Conservation (phyloP, 2,113 vertebrate genomes). For the Nettapus auritus region DNA sequence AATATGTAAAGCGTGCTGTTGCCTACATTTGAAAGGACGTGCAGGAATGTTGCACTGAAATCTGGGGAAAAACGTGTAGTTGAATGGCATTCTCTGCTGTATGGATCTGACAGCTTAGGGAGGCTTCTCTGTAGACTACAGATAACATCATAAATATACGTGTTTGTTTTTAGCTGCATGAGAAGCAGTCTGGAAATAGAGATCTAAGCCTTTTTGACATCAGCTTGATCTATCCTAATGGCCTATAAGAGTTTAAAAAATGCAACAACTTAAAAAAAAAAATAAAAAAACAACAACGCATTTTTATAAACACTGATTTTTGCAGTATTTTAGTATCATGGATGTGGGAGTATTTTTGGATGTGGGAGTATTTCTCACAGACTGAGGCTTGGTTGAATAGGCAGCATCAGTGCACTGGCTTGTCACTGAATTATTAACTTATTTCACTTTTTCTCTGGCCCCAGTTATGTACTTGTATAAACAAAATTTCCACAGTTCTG, state of each 20-base stretch:
- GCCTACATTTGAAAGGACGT: slow-evolving; percentile 55
- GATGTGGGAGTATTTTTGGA: not conserved
- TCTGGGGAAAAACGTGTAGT: not conserved
- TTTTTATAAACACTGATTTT: not conserved
- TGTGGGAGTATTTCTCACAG: not conserved
- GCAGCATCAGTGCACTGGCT: not conserved
- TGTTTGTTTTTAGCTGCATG: not conserved
- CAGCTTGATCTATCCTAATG: not conserved
- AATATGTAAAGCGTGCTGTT: slow-evolving; percentile 69
- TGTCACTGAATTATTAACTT: not conserved
- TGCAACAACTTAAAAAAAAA: not conserved
- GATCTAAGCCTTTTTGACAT: not conserved
- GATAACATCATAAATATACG: slow-evolving; percentile 37
- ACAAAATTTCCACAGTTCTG: not conserved
- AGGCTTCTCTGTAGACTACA: slow-evolving; percentile 1
- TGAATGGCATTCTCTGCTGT: not conserved
- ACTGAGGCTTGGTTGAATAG: not conserved
- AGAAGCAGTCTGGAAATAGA: not conserved
- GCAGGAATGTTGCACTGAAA: slow-evolving; percentile 53
- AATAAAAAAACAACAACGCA: rapidly evolving
- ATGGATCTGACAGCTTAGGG: not conserved
- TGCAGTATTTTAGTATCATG: not conserved
- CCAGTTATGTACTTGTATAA: not conserved
- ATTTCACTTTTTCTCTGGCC: not conserved
- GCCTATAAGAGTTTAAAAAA: not conserved